Evolutionary conservation across 2,888 invertebrate species (phyloP).

Genomic region (Phytoseiulus persimilis): DNA sequence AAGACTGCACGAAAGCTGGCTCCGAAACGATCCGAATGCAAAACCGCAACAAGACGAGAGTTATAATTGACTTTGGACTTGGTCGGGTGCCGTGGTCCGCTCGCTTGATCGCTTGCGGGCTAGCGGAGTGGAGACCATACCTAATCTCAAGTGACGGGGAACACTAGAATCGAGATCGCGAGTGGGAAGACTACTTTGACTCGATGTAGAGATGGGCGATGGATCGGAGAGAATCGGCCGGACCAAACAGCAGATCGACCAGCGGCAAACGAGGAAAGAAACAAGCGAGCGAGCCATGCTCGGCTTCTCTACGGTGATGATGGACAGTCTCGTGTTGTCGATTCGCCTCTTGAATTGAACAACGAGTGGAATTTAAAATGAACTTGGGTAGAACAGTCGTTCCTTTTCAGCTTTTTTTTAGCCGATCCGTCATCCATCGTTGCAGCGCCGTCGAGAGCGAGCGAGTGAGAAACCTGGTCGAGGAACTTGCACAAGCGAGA

Average conservation of each 20-base stretch:
- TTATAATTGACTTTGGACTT: too few relatives aligned
- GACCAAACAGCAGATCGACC: neutral
- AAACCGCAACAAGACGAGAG: neutral
- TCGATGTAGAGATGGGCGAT: neutral
- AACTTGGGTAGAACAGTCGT: slow-evolving; percentile 28
- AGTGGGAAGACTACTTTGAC: too few relatives aligned
- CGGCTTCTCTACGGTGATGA: neutral
- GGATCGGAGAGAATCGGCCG: neutral
- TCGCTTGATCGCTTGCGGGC: too few relatives aligned
- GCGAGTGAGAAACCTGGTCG: neutral
- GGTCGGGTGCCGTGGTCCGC: too few relatives aligned
- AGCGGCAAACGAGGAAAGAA: neutral
- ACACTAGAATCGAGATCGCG: neutral
- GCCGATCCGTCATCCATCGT: neutral
- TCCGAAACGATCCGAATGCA: neutral
- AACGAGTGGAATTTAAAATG: slow-evolving; percentile 37
- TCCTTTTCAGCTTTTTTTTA: slow-evolving; percentile 21
- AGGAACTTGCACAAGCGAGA: neutral
- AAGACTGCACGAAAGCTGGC: neutral
- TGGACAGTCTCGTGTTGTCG: neutral
- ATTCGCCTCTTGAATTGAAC: slow-evolving; percentile 5
- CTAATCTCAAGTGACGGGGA: neutral
- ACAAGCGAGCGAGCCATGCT: neutral
- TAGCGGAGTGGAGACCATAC: neutral
- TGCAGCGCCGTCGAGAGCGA: neutral